Evolutionary conservation across 2,113 vertebrate genomes (phyloP).

Genomic region (Strigops habroptila): DNA sequence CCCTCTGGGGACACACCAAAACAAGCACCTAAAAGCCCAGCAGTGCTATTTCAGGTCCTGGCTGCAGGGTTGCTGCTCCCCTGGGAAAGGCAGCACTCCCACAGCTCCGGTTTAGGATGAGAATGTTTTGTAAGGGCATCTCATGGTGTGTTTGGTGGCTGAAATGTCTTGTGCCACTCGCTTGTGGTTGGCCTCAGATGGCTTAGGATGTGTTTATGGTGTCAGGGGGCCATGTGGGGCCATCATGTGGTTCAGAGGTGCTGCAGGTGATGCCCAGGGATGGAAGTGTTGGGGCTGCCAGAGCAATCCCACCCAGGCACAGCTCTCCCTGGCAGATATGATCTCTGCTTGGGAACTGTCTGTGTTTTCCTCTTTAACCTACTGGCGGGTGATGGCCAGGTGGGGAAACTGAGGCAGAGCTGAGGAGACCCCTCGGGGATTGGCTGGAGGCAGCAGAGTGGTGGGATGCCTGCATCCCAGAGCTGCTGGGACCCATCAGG

Average conservation of each 20-base stretch:
- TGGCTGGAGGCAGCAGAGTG: not conserved
- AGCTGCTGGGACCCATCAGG: fast-evolving
- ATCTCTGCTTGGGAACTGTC: not conserved
- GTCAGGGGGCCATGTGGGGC: not conserved
- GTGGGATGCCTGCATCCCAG: fast-evolving
- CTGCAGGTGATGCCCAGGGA: not conserved
- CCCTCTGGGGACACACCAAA: not conserved
- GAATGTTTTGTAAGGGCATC: not conserved
- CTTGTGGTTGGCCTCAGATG: fast-evolving
- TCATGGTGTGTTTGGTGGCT: not conserved
- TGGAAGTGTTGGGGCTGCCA: not conserved
- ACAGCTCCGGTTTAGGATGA: not conserved
- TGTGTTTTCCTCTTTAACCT: not conserved
- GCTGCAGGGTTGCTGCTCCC: not conserved
- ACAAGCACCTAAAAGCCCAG: not conserved
- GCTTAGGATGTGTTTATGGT: not conserved
- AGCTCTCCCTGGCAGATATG: fast-evolving
- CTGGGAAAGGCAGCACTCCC: fast-evolving
- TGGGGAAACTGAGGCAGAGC: not conserved
- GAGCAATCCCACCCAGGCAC: not conserved
- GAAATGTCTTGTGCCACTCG: not conserved
- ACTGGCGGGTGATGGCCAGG: not conserved
- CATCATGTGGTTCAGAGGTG: fast-evolving
- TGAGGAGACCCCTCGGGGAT: not conserved
- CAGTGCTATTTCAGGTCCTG: not conserved